Conservation (phyloP, 1,140 invertebrate species). For the Lysiphlebus fabarum region DNA sequence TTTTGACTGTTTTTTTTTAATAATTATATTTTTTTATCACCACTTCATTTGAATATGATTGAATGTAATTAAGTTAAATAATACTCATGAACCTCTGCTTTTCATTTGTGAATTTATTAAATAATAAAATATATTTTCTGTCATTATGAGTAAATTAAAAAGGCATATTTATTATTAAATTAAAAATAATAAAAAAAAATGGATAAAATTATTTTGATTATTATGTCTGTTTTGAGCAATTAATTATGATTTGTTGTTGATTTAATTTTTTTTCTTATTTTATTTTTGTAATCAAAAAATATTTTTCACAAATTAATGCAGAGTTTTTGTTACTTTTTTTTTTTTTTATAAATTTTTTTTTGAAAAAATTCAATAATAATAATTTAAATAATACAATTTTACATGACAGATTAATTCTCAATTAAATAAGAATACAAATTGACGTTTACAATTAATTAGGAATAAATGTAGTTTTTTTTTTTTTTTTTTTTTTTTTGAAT, state of each 20-base stretch:
- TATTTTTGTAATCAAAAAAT: constrained; percentile 5
- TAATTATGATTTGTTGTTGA: too few relatives aligned
- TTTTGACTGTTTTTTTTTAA: too few relatives aligned
- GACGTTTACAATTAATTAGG: constrained; percentile 14
- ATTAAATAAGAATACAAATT: constrained; percentile 11
- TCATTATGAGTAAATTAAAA: too few relatives aligned
- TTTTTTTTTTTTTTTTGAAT: constrained; percentile 1
- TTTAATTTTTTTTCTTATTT: constrained; percentile 4
- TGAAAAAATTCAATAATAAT: neutral
- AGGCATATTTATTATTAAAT: too few relatives aligned
- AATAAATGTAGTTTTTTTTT: neutral
- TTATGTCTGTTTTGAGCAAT: neutral
- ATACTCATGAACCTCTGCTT: too few relatives aligned
- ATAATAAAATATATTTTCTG: too few relatives aligned
- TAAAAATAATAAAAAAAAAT: too few relatives aligned
- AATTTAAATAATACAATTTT: neutral
- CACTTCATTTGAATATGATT: too few relatives aligned
- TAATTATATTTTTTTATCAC: too few relatives aligned
- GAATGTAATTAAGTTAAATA: too few relatives aligned
- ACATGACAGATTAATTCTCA: neutral
- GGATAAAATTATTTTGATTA: constrained; percentile 2
- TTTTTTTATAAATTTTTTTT: constrained; percentile 2
- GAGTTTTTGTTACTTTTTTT: neutral
- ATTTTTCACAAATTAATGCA: neutral
- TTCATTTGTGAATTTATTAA: too few relatives aligned